A percentile compares a stretch with the other conserved stretches of the same genome.
phyloP scores from a whole-genome alignment of 1,140 invertebrate genomes.

The Dreissena rostriformis region DNA sequence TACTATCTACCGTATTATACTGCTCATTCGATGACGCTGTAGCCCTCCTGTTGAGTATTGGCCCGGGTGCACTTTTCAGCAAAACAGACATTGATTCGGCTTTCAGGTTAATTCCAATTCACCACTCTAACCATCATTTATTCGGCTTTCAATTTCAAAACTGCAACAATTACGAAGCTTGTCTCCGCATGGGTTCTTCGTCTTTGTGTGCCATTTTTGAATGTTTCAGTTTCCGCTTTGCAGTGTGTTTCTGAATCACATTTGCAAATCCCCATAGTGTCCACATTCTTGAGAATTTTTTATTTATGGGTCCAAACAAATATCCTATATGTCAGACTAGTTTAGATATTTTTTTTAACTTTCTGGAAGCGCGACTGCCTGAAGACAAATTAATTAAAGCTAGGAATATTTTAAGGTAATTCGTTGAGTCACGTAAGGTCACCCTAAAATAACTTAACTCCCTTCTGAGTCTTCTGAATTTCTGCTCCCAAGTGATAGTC shows the following conservation, averaged over 20 bases:
- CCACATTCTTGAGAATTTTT: slow-evolving; percentile 58
- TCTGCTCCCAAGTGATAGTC: slow-evolving; percentile 21
- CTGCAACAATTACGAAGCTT: slow-evolving; percentile 48
- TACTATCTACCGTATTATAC: not conserved
- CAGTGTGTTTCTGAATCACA: slow-evolving; percentile 51
- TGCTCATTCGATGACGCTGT: slow-evolving; percentile 16
- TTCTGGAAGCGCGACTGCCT: slow-evolving; percentile 25
- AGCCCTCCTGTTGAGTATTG: not conserved
- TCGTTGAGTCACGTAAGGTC: slow-evolving; percentile 1
- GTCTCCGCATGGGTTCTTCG: slow-evolving; percentile 56
- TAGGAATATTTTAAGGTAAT: not conserved
- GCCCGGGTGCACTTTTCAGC: not conserved
- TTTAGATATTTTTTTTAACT: slow-evolving; percentile 12
- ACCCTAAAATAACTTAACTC: slow-evolving; percentile 24
- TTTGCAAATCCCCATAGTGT: slow-evolving; percentile 12
- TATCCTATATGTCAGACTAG: slow-evolving; percentile 1
- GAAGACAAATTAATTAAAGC: not conserved
- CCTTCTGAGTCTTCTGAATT: slow-evolving; percentile 27
- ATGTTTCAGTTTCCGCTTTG: slow-evolving; percentile 34
- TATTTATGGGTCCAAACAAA: slow-evolving; percentile 12
- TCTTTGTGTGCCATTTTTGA: slow-evolving; percentile 55
- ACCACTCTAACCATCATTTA: slow-evolving; percentile 13
- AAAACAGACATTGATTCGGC: slow-evolving; percentile 34
- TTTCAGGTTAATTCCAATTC: slow-evolving; percentile 40
- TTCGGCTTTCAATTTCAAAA: slow-evolving; percentile 15